Percentiles rank a stretch among this genome's conserved stretches.
Evolutionary conservation across 2,888 invertebrate species (phyloP).

Genomic region (Drosophila ezoana): DNA sequence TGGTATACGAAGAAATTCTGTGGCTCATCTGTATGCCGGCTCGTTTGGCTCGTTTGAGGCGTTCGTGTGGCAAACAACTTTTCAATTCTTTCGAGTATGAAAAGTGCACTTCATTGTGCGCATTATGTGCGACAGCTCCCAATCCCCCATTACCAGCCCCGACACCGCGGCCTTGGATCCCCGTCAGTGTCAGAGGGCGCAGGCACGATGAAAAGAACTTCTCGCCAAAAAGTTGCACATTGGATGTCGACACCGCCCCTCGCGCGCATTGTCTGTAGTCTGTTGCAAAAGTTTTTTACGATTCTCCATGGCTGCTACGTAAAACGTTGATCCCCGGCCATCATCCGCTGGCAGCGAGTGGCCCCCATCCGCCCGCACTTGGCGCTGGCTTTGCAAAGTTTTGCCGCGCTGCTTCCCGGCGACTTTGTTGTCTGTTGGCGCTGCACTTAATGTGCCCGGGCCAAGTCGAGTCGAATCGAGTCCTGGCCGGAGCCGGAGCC

Average conservation of each 20-base stretch:
- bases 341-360: conserved; percentile 69
- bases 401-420: conserved; percentile 50
- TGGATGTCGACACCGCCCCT: conserved; percentile 20
- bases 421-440: conserved; percentile 65
- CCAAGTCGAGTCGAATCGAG: conserved; percentile 39
- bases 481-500: conserved; percentile 35
- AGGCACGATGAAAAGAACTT: conserved; percentile 75
- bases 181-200: conserved; percentile 72
- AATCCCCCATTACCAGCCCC: conserved; percentile 11
- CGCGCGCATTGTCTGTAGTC: conserved; percentile 32
- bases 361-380: conserved; percentile 39
- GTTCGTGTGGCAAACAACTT: conserved; percentile 63
- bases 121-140: conserved; percentile 78
- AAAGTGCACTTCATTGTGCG: conserved; percentile 83
- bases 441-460: conserved; percentile 72
- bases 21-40: conserved; percentile 13
- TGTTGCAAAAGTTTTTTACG: conserved; percentile 62
- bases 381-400: conserved; percentile 70
- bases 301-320: conserved; percentile 62
- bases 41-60: conserved; percentile 22
- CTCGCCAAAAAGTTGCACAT: conserved; percentile 77
- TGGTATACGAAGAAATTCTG: not conserved
- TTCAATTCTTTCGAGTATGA: conserved; percentile 80
- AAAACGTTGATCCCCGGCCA: conserved; percentile 82
- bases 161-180: conserved; percentile 32